Evolutionary conservation across 2,888 invertebrate species (phyloP).

Genomic region (Nomada ferruginata): DNA sequence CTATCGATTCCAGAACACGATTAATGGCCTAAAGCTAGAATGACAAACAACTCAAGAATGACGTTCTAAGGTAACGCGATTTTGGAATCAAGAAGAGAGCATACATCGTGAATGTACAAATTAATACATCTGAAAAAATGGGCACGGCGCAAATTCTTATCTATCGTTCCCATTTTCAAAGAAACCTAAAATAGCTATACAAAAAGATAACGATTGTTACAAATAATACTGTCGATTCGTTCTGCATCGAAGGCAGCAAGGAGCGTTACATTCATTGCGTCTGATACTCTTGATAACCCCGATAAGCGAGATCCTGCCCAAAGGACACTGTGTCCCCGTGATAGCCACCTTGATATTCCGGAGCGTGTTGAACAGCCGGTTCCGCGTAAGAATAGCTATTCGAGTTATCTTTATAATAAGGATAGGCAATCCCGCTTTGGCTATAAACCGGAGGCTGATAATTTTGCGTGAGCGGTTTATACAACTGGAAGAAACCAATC

Average conservation of each 20-base stretch:
- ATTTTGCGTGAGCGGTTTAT: slow-evolving; percentile 88
- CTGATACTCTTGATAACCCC: slow-evolving; percentile 86
- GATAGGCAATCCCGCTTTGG: slow-evolving; percentile 90
- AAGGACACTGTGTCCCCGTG: slow-evolving; percentile 87
- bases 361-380: slow-evolving; percentile 82
- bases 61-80: neutral
- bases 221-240: slow-evolving; percentile 9
- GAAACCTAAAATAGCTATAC: neutral
- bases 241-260: neutral
- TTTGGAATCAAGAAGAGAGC: slow-evolving; percentile 16
- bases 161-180: neutral
- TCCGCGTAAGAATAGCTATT: slow-evolving; percentile 80
- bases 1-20: neutral
- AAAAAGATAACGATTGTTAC: neutral
- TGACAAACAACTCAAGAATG: slow-evolving; percentile 5
- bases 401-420: slow-evolving; percentile 86
- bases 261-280: slow-evolving; percentile 45
- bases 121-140: neutral
- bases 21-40: neutral
- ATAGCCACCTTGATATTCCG: slow-evolving; percentile 79
- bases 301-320: slow-evolving; percentile 90
- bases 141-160: neutral
- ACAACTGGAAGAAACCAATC: slow-evolving; percentile 94
- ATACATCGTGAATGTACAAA: neutral
- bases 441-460: slow-evolving; percentile 88